Evolutionary conservation across 1,140 invertebrate genomes (phyloP), one percentile per base, ranked within the genome.

Genomic region (Drosophila bocki): DNA sequence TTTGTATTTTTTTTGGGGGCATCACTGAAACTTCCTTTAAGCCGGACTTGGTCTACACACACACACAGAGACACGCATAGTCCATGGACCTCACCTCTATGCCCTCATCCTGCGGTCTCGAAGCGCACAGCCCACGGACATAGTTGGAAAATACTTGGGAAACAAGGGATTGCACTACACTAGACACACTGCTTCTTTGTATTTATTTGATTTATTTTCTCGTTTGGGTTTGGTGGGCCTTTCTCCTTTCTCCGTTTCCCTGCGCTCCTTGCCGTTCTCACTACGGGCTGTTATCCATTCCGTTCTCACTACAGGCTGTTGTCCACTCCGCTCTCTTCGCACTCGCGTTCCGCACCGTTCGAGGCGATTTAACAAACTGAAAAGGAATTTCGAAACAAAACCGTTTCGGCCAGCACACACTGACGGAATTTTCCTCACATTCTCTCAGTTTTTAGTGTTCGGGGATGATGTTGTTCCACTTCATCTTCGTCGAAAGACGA

Each of bases 351-450:
- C 83, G 84, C 56, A 59, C 75, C 79, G 75, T 88, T 71, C 83
- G 70, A 91, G 80, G 83, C 72, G 81, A 87, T 88, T 82, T 76
- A 45, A 85, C 88, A 84, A 88, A 91, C 88, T 91, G 72, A 91
- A 86, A 65, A 64, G 56, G 76, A 76, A 87, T 71, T 29, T 65
- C 67, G 61, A 79, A 59, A 58, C 60, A 72, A 75, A 39, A 22
- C 53, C 53, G 53, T 26, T 56, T 56, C 53, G 22, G 15, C 45
- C 45, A 15, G 15, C 51, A 54, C 65, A 75, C 68, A 75, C 44
- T 68, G 44, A 70, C 59, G 68, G 77, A 72, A 82, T 68, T 78
- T 90, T 42, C 57, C 81, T 50, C 51, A 51, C 39, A n/a, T 56
- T 56, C 33, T 50, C 68, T 82, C 50, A 58, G 37, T 42, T 45